Evolutionary conservation across 2,113 vertebrate genomes (phyloP).

Genomic region (Myiozetetes cayanensis): DNA sequence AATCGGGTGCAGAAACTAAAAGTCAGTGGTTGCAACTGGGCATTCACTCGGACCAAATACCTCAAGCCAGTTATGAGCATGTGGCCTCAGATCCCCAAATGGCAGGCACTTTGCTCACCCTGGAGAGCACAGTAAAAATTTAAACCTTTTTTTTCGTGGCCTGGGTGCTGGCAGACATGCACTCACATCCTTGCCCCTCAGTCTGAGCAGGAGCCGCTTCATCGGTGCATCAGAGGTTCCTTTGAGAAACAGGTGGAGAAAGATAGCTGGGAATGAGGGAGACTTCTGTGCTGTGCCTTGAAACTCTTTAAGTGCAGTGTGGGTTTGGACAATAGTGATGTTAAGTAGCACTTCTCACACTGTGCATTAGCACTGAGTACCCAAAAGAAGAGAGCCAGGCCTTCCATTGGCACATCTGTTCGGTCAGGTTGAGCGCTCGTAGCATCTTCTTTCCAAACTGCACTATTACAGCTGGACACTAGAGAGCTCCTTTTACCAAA

Average conservation of each 20-base stretch:
- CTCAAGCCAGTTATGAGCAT: not conserved
- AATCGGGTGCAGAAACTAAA: not conserved
- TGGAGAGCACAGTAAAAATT: not conserved
- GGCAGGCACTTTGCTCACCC: not conserved
- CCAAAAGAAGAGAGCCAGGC: not conserved
- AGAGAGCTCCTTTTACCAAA: slow-evolving; percentile 55
- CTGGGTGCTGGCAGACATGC: not conserved
- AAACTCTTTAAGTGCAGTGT: not conserved
- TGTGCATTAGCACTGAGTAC: not conserved
- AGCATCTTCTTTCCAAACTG: not conserved
- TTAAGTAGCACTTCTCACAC: not conserved
- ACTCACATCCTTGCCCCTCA: not conserved
- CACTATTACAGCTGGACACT: not conserved
- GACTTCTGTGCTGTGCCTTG: not conserved
- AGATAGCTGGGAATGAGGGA: not conserved
- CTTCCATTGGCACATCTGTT: not conserved
- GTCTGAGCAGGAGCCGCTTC: not conserved
- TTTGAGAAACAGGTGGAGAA: not conserved
- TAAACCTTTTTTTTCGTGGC: not conserved
- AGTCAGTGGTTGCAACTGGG: not conserved
- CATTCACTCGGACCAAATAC: not conserved
- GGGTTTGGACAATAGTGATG: not conserved
- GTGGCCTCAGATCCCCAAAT: not conserved
- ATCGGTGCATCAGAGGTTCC: not conserved
- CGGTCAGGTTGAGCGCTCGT: accelerated